These are phyloP conservation scores for Homarus gammarus DNA, from an alignment of 2,888 invertebrate genomes.

Conservation along the genomic window DNA sequence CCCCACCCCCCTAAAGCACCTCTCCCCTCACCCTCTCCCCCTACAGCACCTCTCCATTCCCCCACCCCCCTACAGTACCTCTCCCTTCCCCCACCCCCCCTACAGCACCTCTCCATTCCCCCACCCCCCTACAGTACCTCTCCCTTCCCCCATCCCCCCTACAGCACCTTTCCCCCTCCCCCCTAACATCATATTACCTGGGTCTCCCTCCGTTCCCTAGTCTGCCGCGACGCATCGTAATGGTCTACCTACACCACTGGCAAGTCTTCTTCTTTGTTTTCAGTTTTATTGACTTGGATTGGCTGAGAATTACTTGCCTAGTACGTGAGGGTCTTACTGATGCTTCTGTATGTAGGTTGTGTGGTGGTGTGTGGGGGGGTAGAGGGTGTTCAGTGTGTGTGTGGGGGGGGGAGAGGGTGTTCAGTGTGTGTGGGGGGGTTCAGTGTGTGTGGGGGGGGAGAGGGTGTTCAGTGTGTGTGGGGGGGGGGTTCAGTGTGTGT, in stretches of 20 bases:
- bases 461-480: not conserved
- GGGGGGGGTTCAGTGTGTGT: too few relatives aligned
- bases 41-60: too few relatives aligned
- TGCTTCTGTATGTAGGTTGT: not conserved
- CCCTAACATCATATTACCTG: not conserved
- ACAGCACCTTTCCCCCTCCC: not conserved
- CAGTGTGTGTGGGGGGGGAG: not conserved
- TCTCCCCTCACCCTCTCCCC: not conserved
- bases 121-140: too few relatives aligned
- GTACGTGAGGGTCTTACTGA: slow-evolving; percentile 20
- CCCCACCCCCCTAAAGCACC: not conserved
- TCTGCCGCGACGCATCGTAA: slow-evolving; percentile 17
- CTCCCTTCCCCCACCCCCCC: not conserved
- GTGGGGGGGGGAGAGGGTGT: too few relatives aligned
- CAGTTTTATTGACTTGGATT: slow-evolving; percentile 53
- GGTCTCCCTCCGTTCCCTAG: not conserved
- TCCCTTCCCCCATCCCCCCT: not conserved
- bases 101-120: too few relatives aligned
- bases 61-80: not conserved
- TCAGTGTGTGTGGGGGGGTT: too few relatives aligned
- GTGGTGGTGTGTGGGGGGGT: not conserved
- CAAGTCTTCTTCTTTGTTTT: slow-evolving; percentile 11
- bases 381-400: not conserved
- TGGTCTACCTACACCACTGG: not conserved
- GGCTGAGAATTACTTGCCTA: slow-evolving; percentile 49